These are phyloP conservation scores for Clunio marinus DNA, from an alignment of 2,888 invertebrate species.

Conservation along the genomic window DNA sequence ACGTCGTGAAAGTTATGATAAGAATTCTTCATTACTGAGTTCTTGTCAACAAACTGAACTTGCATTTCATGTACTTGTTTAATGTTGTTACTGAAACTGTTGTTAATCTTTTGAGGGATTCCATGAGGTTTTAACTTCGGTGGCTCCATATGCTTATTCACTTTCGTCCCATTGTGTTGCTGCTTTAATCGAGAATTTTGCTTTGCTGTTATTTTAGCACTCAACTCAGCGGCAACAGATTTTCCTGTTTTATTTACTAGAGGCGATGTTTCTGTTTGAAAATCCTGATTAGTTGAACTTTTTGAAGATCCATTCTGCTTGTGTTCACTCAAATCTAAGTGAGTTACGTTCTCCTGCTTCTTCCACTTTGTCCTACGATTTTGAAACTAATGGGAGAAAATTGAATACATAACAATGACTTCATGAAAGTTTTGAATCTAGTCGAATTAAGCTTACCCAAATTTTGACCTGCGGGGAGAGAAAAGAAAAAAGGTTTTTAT, in stretches of 20 bases:
- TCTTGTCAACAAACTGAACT: not conserved
- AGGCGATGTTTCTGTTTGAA: not conserved
- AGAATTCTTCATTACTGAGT: slow-evolving; percentile 42
- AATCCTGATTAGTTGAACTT: not conserved
- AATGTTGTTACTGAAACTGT: not conserved
- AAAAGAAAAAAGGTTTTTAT: slow-evolving; percentile 9
- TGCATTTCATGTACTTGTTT: not conserved
- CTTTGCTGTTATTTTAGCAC: slow-evolving; percentile 47
- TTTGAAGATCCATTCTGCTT: slow-evolving; percentile 49
- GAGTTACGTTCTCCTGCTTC: slow-evolving; percentile 88
- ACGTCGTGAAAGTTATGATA: slow-evolving; percentile 45
- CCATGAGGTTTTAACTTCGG: slow-evolving; percentile 43
- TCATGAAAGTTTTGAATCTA: not conserved
- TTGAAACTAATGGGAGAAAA: slow-evolving; percentile 46
- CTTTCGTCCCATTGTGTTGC: slow-evolving; percentile 16
- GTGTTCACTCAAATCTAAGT: slow-evolving; percentile 81
- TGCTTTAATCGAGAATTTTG: slow-evolving; percentile 49
- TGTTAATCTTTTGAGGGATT: not conserved
- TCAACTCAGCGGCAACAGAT: slow-evolving; percentile 43
- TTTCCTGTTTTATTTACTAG: slow-evolving; percentile 18
- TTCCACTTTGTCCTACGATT: slow-evolving; percentile 60
- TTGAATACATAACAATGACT: not conserved
- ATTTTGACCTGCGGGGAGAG: slow-evolving; percentile 22
- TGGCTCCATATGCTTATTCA: slow-evolving; percentile 31
- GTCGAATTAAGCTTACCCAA: slow-evolving; percentile 21